Conservation (phyloP, 1,140 invertebrate genomes). For the Lepidotrigona ventralis region DNA sequence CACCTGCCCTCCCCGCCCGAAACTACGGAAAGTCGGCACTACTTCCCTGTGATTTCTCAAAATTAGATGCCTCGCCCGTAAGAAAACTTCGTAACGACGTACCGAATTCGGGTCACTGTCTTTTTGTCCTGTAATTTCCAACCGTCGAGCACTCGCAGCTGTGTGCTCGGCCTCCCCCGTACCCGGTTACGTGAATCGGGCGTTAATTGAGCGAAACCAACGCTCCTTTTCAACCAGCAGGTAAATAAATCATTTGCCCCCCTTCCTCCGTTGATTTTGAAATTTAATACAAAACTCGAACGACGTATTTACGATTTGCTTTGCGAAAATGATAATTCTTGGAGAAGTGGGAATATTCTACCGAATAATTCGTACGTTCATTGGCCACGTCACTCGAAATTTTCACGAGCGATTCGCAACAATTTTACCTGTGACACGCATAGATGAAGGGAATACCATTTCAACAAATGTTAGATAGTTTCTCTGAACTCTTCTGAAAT, state of each 20-base stretch:
- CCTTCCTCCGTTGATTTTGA: background rate
- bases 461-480: too few species aligned
- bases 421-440: too few species aligned
- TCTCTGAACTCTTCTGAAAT: too few species aligned
- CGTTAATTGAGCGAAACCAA: constrained; percentile 18
- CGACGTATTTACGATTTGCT: background rate
- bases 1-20: constrained; percentile 21
- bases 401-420: too few species aligned
- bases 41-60: constrained; percentile 50
- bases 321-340: background rate
- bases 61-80: constrained; percentile 17
- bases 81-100: constrained; percentile 37
- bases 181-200: background rate
- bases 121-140: constrained; percentile 40
- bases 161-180: background rate
- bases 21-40: constrained; percentile 38
- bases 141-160: background rate
- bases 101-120: constrained; percentile 14
- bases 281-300: background rate
- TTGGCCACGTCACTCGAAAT: too few species aligned
- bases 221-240: too few species aligned
- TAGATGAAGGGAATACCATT: too few species aligned
- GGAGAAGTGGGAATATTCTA: too few species aligned
- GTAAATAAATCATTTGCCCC: background rate
- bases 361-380: too few species aligned